Conservation (phyloP, 92 coral and sea anemone species). For the Pocillopora grandis region DNA sequence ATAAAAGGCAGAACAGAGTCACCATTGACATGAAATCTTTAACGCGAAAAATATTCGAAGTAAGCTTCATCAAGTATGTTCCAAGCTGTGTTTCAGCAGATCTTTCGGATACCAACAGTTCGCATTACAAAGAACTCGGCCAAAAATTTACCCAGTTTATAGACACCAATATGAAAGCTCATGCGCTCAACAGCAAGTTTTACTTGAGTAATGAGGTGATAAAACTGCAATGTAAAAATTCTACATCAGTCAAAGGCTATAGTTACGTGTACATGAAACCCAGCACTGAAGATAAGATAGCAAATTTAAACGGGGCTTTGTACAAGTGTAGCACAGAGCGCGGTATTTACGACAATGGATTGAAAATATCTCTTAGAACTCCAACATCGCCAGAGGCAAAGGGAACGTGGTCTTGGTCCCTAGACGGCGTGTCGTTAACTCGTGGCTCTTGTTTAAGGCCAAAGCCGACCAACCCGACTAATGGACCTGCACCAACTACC, state of each 20-base stretch:
- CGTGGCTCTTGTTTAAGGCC: constrained; percentile 9
- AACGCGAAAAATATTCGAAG: constrained; percentile 34
- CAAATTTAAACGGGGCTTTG: not conserved
- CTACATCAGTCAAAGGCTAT: not conserved
- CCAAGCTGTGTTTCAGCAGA: not conserved
- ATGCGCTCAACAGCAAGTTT: not conserved
- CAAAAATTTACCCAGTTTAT: constrained; percentile 1
- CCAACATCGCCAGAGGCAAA: not conserved
- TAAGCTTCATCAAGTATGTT: constrained; percentile 5
- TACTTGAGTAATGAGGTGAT: constrained; percentile 14
- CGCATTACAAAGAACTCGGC: constrained; percentile 3
- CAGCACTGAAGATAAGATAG: constrained; percentile 6
- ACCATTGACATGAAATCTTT: constrained; percentile 15
- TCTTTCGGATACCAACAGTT: not conserved
- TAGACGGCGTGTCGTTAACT: not conserved
- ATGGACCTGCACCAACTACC: not conserved
- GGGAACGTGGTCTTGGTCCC: not conserved
- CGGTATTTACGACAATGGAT: constrained; percentile 15
- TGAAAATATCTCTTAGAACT: constrained; percentile 5
- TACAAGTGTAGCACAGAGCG: constrained; percentile 8
- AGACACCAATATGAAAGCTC: not conserved
- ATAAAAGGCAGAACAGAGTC: not conserved
- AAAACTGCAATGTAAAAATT: not conserved
- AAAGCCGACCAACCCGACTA: constrained; percentile 10
- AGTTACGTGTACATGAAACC: constrained; percentile 23